These are phyloP conservation scores for Hepsetus odoe DNA, from an alignment of 2,113 vertebrate species.

Conservation along the genomic window DNA sequence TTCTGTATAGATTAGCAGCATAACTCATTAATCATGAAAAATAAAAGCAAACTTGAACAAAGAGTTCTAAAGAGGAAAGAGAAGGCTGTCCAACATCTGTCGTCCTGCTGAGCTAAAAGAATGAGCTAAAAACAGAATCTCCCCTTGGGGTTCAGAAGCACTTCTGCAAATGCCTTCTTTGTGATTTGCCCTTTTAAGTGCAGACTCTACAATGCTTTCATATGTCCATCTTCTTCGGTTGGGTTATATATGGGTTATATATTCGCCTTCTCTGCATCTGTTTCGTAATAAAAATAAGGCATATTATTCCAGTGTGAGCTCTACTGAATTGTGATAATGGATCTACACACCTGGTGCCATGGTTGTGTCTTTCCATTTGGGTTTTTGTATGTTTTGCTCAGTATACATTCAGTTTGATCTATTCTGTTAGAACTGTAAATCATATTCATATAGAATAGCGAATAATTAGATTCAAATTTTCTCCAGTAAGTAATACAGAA, in stretches of 20 bases:
- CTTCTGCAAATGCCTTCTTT: slow-evolving; percentile 35
- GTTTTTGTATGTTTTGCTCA: background rate
- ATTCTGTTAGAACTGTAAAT: too few species aligned
- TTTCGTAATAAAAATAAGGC: background rate
- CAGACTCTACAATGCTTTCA: slow-evolving; percentile 7
- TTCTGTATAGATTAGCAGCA: background rate
- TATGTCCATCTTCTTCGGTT: slow-evolving; percentile 1
- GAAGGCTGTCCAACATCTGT: slow-evolving; percentile 7
- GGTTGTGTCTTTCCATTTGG: background rate
- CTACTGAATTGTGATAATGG: background rate
- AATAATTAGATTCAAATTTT: too few species aligned
- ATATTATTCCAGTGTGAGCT: background rate
- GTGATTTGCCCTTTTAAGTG: slow-evolving; percentile 28
- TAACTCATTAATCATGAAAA: background rate
- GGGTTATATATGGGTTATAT: background rate
- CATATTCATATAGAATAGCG: too few species aligned
- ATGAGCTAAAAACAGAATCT: slow-evolving; percentile 35
- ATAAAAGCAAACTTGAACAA: background rate
- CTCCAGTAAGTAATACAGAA: too few species aligned
- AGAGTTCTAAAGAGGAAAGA: background rate
- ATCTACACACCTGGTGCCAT: background rate
- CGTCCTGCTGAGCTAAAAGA: background rate
- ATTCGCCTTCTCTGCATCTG: background rate
- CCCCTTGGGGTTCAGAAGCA: slow-evolving; percentile 14
- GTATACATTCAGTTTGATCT: background rate